Conservation (phyloP, 2,797 vertebrate genomes). For the Syngnathus acus region DNA sequence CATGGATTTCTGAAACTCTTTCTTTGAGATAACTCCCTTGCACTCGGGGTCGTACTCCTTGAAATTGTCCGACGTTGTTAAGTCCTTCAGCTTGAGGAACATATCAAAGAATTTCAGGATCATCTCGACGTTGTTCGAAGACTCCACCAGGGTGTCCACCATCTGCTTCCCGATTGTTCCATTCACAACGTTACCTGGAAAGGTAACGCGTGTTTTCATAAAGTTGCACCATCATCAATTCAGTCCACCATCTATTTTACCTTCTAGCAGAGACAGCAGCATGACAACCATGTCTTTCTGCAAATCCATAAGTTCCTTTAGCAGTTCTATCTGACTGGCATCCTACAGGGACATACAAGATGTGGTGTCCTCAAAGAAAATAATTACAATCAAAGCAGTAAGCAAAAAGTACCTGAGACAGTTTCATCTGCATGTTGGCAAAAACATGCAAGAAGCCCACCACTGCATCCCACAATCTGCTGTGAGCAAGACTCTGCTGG, state of each 20-base stretch:
- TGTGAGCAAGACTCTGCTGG: constrained; percentile 94
- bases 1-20: constrained; percentile 97
- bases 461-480: constrained; percentile 92
- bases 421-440: constrained; percentile 97
- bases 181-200: constrained; percentile 89
- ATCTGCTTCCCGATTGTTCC: constrained; percentile 98
- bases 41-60: constrained; percentile 89
- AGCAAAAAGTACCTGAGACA: constrained; percentile 87
- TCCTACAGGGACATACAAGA: constrained; percentile 66
- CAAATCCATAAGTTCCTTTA: constrained; percentile 95
- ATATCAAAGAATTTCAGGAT: constrained; percentile 98
- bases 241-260: constrained; percentile 48
- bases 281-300: constrained; percentile 98
- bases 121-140: constrained; percentile 95
- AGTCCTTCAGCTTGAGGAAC: constrained; percentile 93
- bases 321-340: constrained; percentile 90
- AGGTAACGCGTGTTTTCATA: background rate
- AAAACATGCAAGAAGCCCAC: constrained; percentile 96
- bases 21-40: constrained; percentile 91
- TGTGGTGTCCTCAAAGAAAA: background rate
- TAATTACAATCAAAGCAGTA: background rate
- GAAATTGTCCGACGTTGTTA: constrained; percentile 89
- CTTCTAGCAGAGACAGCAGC: constrained; percentile 93
- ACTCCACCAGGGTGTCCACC: constrained; percentile 95
- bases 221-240: background rate